A percentile compares a stretch with the other conserved stretches of the same genome.
Evolutionary conservation across 2,888 invertebrate species (phyloP).

Genomic region (Piscicola geometra): DNA sequence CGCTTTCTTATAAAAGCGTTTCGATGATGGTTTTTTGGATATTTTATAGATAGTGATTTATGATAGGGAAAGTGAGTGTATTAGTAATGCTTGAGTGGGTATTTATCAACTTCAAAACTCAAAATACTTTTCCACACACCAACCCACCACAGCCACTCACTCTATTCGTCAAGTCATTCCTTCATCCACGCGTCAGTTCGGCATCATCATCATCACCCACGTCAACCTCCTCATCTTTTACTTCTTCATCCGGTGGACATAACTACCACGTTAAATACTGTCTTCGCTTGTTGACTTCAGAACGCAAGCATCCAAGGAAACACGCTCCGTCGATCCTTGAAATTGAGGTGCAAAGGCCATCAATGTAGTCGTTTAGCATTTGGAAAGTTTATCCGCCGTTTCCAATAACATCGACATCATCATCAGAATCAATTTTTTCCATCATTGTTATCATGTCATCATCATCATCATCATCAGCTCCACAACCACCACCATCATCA

Average conservation of each 20-base stretch:
- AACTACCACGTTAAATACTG: constrained; percentile 35
- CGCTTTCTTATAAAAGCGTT: background rate
- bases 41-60: too few relatives aligned
- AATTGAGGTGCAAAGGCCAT: constrained; percentile 24
- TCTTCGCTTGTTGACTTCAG: constrained; percentile 20
- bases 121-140: background rate
- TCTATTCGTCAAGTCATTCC: constrained; percentile 3
- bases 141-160: constrained; percentile 4
- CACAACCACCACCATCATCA: too few relatives aligned
- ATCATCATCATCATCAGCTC: background rate
- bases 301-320: constrained; percentile 23
- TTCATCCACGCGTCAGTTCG: constrained; percentile 5
- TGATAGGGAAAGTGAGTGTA: too few relatives aligned
- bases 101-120: background rate
- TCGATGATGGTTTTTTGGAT: too few relatives aligned
- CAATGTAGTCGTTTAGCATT: background rate
- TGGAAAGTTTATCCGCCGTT: background rate
- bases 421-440: background rate
- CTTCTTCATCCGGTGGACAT: background rate
- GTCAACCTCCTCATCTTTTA: background rate
- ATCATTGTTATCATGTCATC: too few relatives aligned
- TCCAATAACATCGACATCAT: background rate
- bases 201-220: constrained; percentile 32
- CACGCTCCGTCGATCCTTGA: constrained; percentile 30
- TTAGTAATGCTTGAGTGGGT: background rate